Evolutionary conservation across 2,113 vertebrate species (phyloP).

Genomic region (Buteo buteo): DNA sequence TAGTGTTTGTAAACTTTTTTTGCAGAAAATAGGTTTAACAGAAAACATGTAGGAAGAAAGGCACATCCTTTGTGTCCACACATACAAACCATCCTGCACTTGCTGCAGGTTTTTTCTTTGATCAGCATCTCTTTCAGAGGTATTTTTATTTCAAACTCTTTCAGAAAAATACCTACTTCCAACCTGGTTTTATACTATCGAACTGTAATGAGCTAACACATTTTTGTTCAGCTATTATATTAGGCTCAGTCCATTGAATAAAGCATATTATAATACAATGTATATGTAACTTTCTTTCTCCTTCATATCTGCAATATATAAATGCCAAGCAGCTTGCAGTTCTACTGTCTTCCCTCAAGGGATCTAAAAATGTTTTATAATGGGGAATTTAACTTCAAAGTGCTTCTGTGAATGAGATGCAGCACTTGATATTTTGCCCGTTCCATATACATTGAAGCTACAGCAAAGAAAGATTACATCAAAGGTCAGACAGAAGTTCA

Average conservation of each 20-base stretch:
- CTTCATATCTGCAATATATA: neutral
- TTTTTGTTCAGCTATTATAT: neutral
- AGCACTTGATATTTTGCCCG: neutral
- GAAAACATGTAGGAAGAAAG: fast-evolving
- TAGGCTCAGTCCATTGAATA: neutral
- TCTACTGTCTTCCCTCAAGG: neutral
- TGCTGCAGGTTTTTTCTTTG: neutral
- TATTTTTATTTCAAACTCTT: neutral
- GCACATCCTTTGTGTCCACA: neutral
- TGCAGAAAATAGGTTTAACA: neutral
- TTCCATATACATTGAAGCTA: constrained; percentile 1
- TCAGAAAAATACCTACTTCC: neutral
- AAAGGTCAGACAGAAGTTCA: constrained; percentile 8
- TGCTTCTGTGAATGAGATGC: neutral
- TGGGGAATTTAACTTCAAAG: constrained; percentile 35
- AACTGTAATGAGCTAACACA: neutral
- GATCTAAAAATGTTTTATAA: neutral
- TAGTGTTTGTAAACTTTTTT: neutral
- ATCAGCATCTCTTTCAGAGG: neutral
- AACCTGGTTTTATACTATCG: neutral
- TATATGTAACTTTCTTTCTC: neutral
- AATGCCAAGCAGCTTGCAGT: neutral
- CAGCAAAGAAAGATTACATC: neutral
- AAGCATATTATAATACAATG: neutral
- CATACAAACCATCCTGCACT: neutral